Evolutionary conservation across 1,140 invertebrate genomes (phyloP).

Genomic region (Drosophila busckii): DNA sequence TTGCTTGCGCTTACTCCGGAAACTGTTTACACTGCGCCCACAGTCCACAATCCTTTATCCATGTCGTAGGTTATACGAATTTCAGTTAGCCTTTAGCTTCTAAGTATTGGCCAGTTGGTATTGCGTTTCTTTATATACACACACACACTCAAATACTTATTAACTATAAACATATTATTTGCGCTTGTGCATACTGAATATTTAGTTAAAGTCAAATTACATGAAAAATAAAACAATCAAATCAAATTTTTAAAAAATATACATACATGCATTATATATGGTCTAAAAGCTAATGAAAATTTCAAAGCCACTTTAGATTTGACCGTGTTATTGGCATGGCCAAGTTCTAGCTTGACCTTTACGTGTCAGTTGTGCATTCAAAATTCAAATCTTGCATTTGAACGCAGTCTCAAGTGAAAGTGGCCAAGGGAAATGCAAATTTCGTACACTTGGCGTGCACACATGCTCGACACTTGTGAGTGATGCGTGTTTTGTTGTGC

Average conservation of each 20-base stretch:
- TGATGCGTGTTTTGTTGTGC: conserved; percentile 12
- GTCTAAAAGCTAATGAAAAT: conserved; percentile 71
- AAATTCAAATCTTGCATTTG: conserved; percentile 47
- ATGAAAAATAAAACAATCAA: conserved; percentile 46
- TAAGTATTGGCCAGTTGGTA: conserved; percentile 54
- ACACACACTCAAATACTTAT: conserved; percentile 5
- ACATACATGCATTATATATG: conserved; percentile 53
- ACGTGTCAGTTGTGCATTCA: conserved; percentile 33
- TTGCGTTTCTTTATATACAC: conserved; percentile 25
- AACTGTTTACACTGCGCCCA: conserved; percentile 42
- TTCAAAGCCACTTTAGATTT: conserved; percentile 27
- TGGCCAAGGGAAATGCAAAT: conserved; percentile 49
- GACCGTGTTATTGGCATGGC: conserved; percentile 27
- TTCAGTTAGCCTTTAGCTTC: conserved; percentile 62
- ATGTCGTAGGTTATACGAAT: conserved; percentile 64
- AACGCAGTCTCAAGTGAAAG: conserved; percentile 25
- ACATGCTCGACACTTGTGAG: background rate
- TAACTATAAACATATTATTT: conserved; percentile 22
- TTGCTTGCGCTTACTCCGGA: conserved; percentile 26
- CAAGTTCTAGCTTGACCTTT: conserved; percentile 50
- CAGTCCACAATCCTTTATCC: conserved; percentile 5
- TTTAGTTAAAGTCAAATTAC: conserved; percentile 58
- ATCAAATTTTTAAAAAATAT: conserved; percentile 57
- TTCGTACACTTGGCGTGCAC: conserved; percentile 21
- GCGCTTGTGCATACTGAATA: conserved; percentile 32